Percentiles rank a stretch among this genome's conserved stretches.
These are phyloP conservation scores for Tympanuchus pallidicinctus DNA, from an alignment of 2,113 vertebrate species.

Conservation along the genomic window DNA sequence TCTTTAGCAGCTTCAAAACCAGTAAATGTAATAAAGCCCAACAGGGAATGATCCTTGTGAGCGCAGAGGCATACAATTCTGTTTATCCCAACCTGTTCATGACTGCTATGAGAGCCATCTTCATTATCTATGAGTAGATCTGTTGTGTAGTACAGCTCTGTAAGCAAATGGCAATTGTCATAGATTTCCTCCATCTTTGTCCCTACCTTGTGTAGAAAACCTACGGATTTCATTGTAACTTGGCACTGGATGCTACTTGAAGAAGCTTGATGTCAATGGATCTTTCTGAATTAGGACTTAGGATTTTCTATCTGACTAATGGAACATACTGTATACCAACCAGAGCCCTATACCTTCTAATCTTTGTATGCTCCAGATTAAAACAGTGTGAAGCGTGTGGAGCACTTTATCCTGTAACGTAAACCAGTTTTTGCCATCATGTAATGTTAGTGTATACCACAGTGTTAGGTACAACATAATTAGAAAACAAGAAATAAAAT, in stretches of 20 bases:
- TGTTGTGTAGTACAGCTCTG: neutral
- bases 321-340: neutral
- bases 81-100: neutral
- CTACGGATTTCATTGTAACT: neutral
- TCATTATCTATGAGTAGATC: neutral
- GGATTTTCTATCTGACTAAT: neutral
- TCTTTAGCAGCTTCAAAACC: neutral
- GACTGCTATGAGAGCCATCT: neutral
- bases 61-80: neutral
- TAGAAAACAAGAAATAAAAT: neutral
- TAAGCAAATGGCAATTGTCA: neutral
- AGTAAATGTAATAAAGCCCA: neutral
- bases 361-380: neutral
- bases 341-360: neutral
- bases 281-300: neutral
- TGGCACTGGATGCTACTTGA: neutral
- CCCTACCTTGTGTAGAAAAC: neutral
- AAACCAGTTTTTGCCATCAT: neutral
- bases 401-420: neutral
- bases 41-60: neutral
- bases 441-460: neutral
- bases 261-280: neutral
- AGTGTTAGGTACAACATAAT: neutral
- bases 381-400: neutral
- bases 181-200: neutral